A percentile compares a stretch with the other conserved stretches of the same genome.
Evolutionary conservation across 2,113 vertebrate genomes (phyloP).

Genomic region (Calonectris borealis): DNA sequence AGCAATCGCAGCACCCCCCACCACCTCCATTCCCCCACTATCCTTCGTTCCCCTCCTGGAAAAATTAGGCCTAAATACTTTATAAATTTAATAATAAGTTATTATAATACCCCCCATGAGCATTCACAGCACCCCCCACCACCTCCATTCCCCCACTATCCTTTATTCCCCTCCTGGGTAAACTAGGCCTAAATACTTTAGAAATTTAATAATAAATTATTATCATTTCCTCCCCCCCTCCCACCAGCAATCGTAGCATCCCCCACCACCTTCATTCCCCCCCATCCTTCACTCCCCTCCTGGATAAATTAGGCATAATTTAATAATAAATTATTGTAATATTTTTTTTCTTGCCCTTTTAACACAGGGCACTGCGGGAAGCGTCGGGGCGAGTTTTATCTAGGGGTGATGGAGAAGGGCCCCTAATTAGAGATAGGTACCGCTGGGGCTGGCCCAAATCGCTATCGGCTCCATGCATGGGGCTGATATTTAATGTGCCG

Average conservation of each 20-base stretch:
- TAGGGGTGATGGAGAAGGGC: constrained; percentile 85
- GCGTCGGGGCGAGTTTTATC: constrained; percentile 84
- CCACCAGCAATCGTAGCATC: background rate
- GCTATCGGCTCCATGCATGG: constrained; percentile 80
- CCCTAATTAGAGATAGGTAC: constrained; percentile 86
- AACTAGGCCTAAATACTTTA: too few species aligned
- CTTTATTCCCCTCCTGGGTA: too few species aligned
- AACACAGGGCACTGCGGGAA: constrained; percentile 41
- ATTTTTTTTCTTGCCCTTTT: background rate
- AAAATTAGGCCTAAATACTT: too few species aligned
- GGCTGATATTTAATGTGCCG: constrained; percentile 74
- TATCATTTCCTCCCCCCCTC: background rate
- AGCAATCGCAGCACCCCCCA: background rate
- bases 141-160: too few species aligned
- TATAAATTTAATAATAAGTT: too few species aligned
- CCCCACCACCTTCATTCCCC: background rate
- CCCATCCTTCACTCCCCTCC: background rate
- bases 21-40: too few species aligned
- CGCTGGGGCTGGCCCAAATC: constrained; percentile 70
- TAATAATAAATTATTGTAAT: background rate
- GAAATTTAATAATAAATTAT: background rate
- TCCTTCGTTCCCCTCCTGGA: too few species aligned
- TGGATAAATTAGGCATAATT: background rate
- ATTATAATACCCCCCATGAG: too few species aligned
- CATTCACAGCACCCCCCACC: too few species aligned